phyloP scores from a whole-genome alignment of 2,113 vertebrate species.

The Sylvia atricapilla region DNA sequence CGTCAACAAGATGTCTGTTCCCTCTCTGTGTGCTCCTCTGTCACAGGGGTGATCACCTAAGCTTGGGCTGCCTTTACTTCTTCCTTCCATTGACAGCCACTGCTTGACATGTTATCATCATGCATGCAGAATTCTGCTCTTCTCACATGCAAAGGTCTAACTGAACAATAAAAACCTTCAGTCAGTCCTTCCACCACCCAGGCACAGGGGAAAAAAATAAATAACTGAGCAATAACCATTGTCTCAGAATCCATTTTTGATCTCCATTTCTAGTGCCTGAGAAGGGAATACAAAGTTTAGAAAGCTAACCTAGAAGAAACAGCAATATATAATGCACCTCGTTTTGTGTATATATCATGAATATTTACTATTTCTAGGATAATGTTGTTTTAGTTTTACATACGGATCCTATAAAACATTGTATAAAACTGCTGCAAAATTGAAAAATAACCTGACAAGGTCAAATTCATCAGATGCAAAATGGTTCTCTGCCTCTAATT shows the following conservation, averaged over 20 bases:
- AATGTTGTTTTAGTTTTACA: not conserved
- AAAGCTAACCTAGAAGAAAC: not conserved
- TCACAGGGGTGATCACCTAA: slow-evolving; percentile 58
- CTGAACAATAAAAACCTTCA: slow-evolving; percentile 36
- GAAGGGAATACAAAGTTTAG: not conserved
- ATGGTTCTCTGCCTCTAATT: not conserved
- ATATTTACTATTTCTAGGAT: not conserved
- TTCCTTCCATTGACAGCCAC: slow-evolving; percentile 40
- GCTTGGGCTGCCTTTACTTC: slow-evolving; percentile 38
- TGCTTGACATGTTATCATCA: slow-evolving; percentile 56
- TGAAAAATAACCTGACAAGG: not conserved
- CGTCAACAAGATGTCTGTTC: slow-evolving; percentile 49
- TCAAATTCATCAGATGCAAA: not conserved
- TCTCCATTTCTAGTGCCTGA: not conserved
- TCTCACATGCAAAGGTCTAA: slow-evolving; percentile 2
- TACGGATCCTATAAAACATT: not conserved
- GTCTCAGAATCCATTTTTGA: not conserved
- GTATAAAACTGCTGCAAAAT: not conserved
- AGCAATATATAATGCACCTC: not conserved
- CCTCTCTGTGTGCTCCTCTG: not conserved
- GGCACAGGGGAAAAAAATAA: not conserved
- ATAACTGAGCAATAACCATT: not conserved
- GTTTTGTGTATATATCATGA: not conserved
- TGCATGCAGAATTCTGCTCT: slow-evolving; percentile 40
- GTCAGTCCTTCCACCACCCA: not conserved